These are phyloP conservation scores for Hemaris fuciformis DNA, from an alignment of 2,888 invertebrate genomes.

Conservation along the genomic window DNA sequence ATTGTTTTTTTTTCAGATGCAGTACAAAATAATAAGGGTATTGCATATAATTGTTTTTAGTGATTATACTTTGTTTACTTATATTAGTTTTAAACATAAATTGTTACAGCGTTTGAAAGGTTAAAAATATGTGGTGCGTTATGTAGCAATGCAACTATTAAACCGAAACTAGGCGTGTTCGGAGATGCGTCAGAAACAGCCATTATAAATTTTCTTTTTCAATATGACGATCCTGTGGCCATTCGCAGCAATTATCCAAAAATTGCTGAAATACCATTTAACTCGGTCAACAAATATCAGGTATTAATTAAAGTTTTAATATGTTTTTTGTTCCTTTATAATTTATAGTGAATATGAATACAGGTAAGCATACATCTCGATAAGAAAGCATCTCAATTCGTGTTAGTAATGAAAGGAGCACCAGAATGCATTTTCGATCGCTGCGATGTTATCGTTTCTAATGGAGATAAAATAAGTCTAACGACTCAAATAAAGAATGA, in stretches of 20 bases:
- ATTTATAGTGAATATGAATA: background rate
- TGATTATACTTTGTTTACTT: background rate
- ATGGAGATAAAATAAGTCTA: constrained; percentile 85
- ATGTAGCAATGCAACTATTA: constrained; percentile 97
- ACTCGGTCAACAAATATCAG: constrained; percentile 96
- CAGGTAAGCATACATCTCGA: constrained; percentile 89
- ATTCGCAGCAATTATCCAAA: constrained; percentile 90
- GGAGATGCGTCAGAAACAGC: constrained; percentile 98
- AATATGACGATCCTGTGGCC: constrained; percentile 86
- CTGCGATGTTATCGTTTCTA: constrained; percentile 89
- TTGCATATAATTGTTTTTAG: constrained; percentile 12
- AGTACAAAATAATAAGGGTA: constrained; percentile 49
- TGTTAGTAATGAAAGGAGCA: constrained; percentile 97
- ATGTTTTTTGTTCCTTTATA: background rate
- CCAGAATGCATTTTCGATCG: constrained; percentile 95
- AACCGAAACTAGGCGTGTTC: constrained; percentile 87
- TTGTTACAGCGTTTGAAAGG: constrained; percentile 84
- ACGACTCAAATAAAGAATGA: constrained; percentile 46
- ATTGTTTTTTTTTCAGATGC: constrained; percentile 48
- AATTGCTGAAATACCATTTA: constrained; percentile 95
- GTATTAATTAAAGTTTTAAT: constrained; percentile 28
- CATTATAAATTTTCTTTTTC: constrained; percentile 87
- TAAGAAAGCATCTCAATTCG: constrained; percentile 87
- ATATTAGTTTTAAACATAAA: background rate
- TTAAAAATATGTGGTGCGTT: constrained; percentile 94